A percentile compares a stretch with the other conserved stretches of the same genome.
Conservation (phyloP, 2,888 invertebrate genomes). For the Chloromyia formosa region DNA sequence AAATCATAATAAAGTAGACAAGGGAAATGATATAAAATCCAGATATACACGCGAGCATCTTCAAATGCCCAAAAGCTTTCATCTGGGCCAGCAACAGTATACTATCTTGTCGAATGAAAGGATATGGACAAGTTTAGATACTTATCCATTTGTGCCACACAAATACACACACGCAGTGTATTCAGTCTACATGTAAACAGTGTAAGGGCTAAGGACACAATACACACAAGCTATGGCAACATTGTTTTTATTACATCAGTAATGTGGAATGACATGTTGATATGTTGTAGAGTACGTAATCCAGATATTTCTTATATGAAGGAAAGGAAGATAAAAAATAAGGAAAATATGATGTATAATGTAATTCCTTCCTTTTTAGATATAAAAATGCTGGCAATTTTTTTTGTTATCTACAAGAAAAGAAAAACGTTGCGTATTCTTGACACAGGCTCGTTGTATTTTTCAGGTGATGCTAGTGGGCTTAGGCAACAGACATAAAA, state of each 20-base stretch:
- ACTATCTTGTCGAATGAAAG: neutral
- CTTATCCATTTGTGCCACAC: neutral
- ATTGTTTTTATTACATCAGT: constrained; percentile 32
- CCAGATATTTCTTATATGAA: constrained; percentile 23
- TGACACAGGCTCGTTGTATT: no score
- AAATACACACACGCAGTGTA: neutral
- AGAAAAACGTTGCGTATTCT: no score
- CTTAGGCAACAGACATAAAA: no score
- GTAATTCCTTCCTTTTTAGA: no score
- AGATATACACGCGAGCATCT: neutral
- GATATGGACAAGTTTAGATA: constrained; percentile 23
- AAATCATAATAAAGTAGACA: constrained; percentile 41
- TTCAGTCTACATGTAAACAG: neutral
- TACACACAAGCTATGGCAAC: neutral
- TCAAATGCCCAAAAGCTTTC: neutral
- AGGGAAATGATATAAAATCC: constrained; percentile 18
- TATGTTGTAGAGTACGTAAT: constrained; percentile 22
- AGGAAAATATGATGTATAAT: no score
- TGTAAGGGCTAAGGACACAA: neutral
- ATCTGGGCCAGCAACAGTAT: neutral
- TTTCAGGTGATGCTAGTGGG: no score
- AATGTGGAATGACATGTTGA: constrained; percentile 30
- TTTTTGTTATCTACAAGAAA: no score
- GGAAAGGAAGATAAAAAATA: neutral
- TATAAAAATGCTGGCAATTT: no score